Base-by-base conservation (phyloP, 2,113 vertebrate species). In the Petaurus breviceps region DNA sequence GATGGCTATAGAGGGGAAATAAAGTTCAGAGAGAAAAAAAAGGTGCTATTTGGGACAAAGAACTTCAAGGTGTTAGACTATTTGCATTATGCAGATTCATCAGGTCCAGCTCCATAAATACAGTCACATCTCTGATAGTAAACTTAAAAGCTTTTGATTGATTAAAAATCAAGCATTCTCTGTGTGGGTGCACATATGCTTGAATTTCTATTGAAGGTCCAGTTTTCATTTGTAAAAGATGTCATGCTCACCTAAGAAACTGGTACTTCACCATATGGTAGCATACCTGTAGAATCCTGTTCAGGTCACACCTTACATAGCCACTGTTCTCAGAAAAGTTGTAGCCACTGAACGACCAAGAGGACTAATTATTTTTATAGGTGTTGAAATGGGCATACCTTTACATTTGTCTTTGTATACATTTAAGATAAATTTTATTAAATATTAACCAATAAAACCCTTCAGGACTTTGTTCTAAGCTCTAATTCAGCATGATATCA, bases 401-500 rank as follows among this genome's bases (percentile, higher is more conserved):
- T 98, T 98, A 90, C 7, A 11, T 96, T 97, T 97, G 37, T 91
- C 10, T 97, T 97, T 96, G 57, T 91, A n/a, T 93, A 92, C 90
- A 0, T 37, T 94, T 61, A 94, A 92, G 84, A 97, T 97, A 97
- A 98, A 61, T 57, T 23, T 77, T 94, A 96, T 9, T 49, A 43
- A 96, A 54, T 47, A 96, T 93, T 96, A 94, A 97, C 90, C 89
- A 95, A 91, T 23, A 97, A 97, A 97, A 92, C 0, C 0, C 90
- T 90, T 91, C 54, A 97, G 91, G 97, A 90, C 90, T 96, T 97
- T 97, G 90, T 95, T 92, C 94, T 94, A 57, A 95, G 96, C 53
- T 91, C 92, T 96, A 95, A 96, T 97, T 97, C 47, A 96, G 97
- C 51, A 95, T 96, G 51, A 90, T 98, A 98, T 93, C 51, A 95